phyloP scores from a whole-genome alignment of 2,888 invertebrate species.

The Adelphocoris suturalis region DNA sequence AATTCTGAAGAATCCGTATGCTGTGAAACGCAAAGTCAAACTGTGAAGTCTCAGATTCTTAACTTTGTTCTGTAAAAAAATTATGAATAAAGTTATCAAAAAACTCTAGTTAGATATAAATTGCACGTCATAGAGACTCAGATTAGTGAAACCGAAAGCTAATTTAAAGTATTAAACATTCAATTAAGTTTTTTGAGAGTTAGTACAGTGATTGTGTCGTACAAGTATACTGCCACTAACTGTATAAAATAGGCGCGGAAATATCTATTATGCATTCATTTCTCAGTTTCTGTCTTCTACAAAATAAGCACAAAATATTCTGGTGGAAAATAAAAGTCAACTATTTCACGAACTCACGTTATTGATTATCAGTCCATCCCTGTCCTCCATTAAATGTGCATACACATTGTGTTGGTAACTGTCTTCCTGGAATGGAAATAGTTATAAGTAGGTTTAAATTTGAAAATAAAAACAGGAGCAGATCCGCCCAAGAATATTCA shows the following conservation, averaged over 20 bases:
- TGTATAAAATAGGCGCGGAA: no score
- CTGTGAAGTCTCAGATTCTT: background rate
- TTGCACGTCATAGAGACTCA: background rate
- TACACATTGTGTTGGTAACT: background rate
- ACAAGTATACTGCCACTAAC: no score
- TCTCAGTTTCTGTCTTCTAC: no score
- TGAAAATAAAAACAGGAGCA: no score
- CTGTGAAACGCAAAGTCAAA: slow-evolving; percentile 11
- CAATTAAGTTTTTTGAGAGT: no score
- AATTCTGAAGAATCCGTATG: background rate
- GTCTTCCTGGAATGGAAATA: background rate
- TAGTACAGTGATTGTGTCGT: no score
- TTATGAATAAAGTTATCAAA: no score
- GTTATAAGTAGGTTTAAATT: background rate
- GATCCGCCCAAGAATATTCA: no score
- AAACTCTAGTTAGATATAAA: no score
- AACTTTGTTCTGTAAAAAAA: background rate
- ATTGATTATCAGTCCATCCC: background rate
- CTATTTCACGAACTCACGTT: background rate
- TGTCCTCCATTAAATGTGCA: slow-evolving; percentile 12
- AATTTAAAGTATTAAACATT: no score
- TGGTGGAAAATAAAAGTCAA: background rate
- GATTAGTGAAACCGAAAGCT: background rate
- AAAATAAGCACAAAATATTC: no score
- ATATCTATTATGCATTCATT: no score